phyloP scores from a whole-genome alignment of 2,797 vertebrate species.

The Galagoides demidoff region DNA sequence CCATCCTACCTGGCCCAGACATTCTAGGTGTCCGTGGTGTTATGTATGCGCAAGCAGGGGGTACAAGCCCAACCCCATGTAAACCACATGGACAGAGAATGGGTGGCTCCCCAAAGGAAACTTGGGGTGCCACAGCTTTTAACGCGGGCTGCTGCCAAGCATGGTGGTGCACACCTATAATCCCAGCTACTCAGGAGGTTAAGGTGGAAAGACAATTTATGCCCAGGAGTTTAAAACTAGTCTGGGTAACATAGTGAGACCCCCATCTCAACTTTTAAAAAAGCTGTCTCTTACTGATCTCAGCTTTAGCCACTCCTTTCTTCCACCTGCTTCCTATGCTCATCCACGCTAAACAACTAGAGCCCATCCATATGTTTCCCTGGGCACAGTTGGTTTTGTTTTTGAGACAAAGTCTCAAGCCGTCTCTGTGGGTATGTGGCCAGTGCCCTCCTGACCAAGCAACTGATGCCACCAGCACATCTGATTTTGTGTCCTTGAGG shows the following conservation, averaged over 20 bases:
- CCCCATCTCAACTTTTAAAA: not conserved
- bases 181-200: too few species aligned
- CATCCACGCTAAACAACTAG: not conserved
- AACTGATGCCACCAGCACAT: not conserved
- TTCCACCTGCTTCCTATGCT: not conserved
- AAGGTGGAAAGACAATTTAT: too few species aligned
- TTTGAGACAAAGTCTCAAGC: too few species aligned
- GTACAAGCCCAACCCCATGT: not conserved
- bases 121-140: not conserved
- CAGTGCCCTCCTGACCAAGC: too few species aligned
- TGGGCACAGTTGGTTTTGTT: not conserved
- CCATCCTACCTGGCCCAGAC: not conserved
- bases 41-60: not conserved
- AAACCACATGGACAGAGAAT: not conserved
- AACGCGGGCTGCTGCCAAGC: too few species aligned
- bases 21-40: not conserved
- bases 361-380: not conserved
- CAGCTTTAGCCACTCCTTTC: not conserved
- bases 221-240: too few species aligned
- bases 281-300: not conserved
- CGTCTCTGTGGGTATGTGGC: too few species aligned
- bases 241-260: not conserved
- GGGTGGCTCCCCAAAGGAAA: not conserved
- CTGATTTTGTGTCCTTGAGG: not conserved
- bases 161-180: too few species aligned